Conservation (phyloP, 2,797 vertebrate species). For the Coracias cyanogaster region DNA sequence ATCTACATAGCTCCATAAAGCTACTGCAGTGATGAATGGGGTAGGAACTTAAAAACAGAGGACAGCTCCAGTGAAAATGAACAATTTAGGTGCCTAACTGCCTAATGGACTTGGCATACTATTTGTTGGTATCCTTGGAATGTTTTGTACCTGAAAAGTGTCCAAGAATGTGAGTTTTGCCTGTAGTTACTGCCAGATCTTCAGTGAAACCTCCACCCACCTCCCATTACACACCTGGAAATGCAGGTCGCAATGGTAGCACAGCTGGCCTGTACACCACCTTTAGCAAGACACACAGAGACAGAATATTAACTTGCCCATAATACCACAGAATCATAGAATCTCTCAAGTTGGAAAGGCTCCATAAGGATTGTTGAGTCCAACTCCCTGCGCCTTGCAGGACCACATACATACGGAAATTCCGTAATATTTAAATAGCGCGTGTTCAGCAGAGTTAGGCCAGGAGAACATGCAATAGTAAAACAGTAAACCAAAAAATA, state of each 20-base stretch:
- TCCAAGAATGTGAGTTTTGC: not conserved
- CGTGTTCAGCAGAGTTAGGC: not conserved
- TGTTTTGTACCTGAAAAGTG: not conserved
- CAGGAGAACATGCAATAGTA: not conserved
- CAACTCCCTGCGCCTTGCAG: accelerated
- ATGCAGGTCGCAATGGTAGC: not conserved
- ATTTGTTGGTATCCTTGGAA: not conserved
- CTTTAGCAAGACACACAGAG: not conserved
- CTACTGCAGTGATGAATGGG: not conserved
- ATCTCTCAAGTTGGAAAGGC: not conserved
- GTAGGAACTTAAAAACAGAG: not conserved
- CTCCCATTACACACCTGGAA: not conserved
- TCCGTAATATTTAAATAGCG: not conserved
- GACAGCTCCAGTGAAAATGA: not conserved
- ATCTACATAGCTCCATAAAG: not conserved
- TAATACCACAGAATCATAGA: not conserved
- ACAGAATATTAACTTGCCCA: not conserved
- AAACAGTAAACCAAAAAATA: not conserved
- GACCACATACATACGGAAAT: not conserved
- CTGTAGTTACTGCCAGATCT: not conserved
- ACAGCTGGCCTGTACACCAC: not conserved
- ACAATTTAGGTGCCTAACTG: not conserved
- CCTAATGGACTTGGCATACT: no score
- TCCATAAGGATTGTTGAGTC: accelerated
- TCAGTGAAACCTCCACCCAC: not conserved